Evolutionary conservation across 2,797 vertebrate species (phyloP).

Genomic region (Urocyon cinereoargenteus): DNA sequence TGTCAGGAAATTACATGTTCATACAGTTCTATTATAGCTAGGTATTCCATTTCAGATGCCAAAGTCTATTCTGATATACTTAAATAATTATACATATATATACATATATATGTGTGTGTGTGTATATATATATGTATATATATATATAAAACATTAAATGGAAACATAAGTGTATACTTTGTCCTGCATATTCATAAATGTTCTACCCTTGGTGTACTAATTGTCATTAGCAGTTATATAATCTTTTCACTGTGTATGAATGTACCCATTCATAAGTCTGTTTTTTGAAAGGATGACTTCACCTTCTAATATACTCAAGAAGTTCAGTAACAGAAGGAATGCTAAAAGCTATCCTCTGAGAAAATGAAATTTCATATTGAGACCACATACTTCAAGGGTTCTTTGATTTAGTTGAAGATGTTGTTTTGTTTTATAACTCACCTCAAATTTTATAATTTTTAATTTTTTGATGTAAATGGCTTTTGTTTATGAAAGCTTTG

Average conservation of each 20-base stretch:
- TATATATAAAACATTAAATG: neutral
- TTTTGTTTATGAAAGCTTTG: slow-evolving; percentile 53
- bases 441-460: slow-evolving; percentile 29
- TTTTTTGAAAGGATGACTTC: slow-evolving; percentile 30
- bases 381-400: neutral
- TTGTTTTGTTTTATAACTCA: slow-evolving; percentile 24
- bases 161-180: neutral
- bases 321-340: neutral
- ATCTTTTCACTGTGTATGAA: neutral
- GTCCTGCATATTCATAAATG: neutral
- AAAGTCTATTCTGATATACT: slow-evolving; percentile 35
- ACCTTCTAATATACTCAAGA: neutral
- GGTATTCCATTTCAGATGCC: neutral
- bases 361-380: neutral
- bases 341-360: neutral
- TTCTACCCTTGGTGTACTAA: neutral
- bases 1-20: slow-evolving; percentile 60
- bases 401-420: slow-evolving; percentile 12
- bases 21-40: slow-evolving; percentile 19
- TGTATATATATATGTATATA: neutral
- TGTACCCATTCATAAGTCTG: slow-evolving; percentile 6
- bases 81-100: neutral
- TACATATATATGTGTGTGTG: neutral
- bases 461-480: neutral
- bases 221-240: neutral